phyloP scores from a whole-genome alignment of 37 sponge, comb jelly and placozoan genomes.

The Hormiphora californensis region DNA sequence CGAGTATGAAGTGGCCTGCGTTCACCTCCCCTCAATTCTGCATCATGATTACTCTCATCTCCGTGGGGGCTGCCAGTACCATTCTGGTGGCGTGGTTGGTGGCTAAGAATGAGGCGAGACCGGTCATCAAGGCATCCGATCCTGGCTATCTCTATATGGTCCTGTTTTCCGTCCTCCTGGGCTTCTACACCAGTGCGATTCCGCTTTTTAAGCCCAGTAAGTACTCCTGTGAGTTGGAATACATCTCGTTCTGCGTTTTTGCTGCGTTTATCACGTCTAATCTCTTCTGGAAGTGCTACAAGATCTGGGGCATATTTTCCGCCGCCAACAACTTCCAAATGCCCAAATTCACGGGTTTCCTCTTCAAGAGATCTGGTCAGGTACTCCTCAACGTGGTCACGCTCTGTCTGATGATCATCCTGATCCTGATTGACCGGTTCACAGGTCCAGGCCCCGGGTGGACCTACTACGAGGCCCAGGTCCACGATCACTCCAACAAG shows the following conservation, averaged over 20 bases:
- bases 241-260: background rate
- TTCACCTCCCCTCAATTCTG: background rate
- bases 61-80: background rate
- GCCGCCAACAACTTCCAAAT: background rate
- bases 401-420: background rate
- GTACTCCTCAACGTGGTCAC: background rate
- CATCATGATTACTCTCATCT: background rate
- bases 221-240: background rate
- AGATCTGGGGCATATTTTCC: slow-evolving; percentile 4
- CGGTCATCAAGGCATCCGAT: slow-evolving; percentile 39
- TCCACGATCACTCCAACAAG: background rate
- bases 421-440: background rate
- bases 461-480: background rate
- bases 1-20: background rate
- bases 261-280: background rate
- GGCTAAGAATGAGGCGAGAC: background rate
- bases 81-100: background rate
- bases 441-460: background rate
- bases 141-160: slow-evolving; percentile 7
- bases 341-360: background rate
- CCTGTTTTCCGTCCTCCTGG: background rate
- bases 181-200: background rate
- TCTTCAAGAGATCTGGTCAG: background rate
- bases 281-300: background rate
- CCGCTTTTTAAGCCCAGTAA: background rate